Conservation (phyloP, 2,888 invertebrate genomes). For the Heliconius ethilla region DNA sequence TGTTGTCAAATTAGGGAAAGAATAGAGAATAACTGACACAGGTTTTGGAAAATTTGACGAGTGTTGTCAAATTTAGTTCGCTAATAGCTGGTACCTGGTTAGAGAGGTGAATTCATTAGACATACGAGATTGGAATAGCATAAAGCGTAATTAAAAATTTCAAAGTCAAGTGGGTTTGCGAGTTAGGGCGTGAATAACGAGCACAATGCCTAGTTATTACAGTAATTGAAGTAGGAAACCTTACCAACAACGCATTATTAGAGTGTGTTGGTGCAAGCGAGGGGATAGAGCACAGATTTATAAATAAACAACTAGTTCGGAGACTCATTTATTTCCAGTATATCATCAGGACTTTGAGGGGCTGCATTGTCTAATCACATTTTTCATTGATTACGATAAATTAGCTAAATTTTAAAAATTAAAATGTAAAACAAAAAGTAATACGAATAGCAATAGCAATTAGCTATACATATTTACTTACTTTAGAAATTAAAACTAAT, state of each 20-base stretch:
- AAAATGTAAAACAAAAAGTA: neutral
- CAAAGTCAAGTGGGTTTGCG: slow-evolving; percentile 48
- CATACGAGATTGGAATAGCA: slow-evolving; percentile 41
- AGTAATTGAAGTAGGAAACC: slow-evolving; percentile 65
- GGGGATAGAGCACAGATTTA: slow-evolving; percentile 29
- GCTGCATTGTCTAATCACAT: neutral
- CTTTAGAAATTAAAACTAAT: no score
- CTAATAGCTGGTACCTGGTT: neutral
- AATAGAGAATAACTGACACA: neutral
- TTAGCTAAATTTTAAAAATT: neutral
- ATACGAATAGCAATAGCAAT: no score
- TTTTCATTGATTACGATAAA: neutral
- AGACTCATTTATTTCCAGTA: slow-evolving; percentile 15
- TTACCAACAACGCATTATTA: slow-evolving; percentile 42
- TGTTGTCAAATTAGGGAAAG: neutral
- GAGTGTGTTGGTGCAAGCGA: slow-evolving; percentile 34
- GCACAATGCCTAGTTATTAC: slow-evolving; percentile 64
- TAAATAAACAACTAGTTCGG: slow-evolving; percentile 21
- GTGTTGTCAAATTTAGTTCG: neutral
- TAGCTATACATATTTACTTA: no score
- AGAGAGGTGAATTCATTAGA: slow-evolving; percentile 39
- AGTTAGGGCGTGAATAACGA: slow-evolving; percentile 52
- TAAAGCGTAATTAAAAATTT: slow-evolving; percentile 49
- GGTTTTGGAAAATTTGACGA: neutral
- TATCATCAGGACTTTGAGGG: neutral